A percentile compares a stretch with the other conserved stretches of the same genome.
These are phyloP conservation scores for Nemoura dubitans DNA, from an alignment of 2,888 invertebrate species.

Conservation along the genomic window DNA sequence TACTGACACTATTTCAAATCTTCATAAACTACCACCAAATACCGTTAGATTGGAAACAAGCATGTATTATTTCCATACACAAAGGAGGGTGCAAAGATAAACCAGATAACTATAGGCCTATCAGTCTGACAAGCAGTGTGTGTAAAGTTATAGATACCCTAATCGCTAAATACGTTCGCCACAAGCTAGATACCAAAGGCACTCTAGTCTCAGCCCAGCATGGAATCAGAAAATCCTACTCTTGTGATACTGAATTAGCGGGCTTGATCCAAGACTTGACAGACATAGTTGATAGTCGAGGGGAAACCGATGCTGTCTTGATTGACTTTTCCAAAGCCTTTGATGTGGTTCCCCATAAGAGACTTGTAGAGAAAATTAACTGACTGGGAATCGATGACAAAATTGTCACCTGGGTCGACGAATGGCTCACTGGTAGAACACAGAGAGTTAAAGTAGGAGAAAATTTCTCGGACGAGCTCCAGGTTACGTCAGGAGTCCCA, in stretches of 20 bases:
- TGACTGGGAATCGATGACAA: not conserved
- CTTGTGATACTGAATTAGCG: slow-evolving; percentile 12
- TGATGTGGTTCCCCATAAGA: slow-evolving; percentile 29
- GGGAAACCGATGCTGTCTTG: slow-evolving; percentile 15
- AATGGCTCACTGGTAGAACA: slow-evolving; percentile 13
- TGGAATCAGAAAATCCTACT: slow-evolving; percentile 10
- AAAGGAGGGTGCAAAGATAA: slow-evolving; percentile 31
- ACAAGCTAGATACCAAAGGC: not conserved
- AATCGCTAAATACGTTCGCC: not conserved
- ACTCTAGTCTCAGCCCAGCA: slow-evolving; percentile 1
- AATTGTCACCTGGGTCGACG: not conserved
- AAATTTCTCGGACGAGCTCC: not conserved
- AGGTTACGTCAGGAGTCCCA: slow-evolving; percentile 3
- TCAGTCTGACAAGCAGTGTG: slow-evolving; percentile 15
- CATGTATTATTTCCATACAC: slow-evolving; percentile 13
- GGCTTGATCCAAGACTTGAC: slow-evolving; percentile 16
- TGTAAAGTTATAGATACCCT: slow-evolving; percentile 18
- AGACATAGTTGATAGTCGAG: not conserved
- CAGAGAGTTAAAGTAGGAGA: slow-evolving; percentile 10
- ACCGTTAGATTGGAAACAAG: slow-evolving; percentile 36
- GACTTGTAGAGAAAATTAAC: slow-evolving; percentile 16
- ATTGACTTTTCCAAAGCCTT: slow-evolving; percentile 31
- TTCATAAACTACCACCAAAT: slow-evolving; percentile 13
- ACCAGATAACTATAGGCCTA: slow-evolving; percentile 40
- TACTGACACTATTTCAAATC: not conserved